Evolutionary conservation across 2,888 invertebrate species (phyloP).

Genomic region (Lasioglossum leucozonium): DNA sequence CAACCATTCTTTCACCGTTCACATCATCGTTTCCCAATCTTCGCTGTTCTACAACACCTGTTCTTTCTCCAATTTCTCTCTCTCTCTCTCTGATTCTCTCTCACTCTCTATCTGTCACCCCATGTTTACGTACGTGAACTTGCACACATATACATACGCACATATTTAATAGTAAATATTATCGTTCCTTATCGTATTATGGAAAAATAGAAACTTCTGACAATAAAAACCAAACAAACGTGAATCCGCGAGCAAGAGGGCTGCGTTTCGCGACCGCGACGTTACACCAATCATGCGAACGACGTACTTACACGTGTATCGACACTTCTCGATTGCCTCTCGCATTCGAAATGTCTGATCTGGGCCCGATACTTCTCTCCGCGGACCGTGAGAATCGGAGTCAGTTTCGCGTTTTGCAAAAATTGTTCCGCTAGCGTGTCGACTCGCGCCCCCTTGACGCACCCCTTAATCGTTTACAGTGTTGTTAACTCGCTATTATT

Average conservation of each 20-base stretch:
- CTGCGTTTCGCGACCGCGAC: constrained; percentile 26
- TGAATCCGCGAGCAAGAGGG: constrained; percentile 78
- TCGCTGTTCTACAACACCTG: neutral
- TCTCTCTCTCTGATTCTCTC: constrained; percentile 4
- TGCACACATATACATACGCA: constrained; percentile 44
- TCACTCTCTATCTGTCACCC: neutral
- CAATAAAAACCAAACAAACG: constrained; percentile 84
- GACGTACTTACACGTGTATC: neutral
- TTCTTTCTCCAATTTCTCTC: constrained; percentile 20
- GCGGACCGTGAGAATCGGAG: neutral
- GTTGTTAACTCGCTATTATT: constrained; percentile 69
- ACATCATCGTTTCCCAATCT: neutral
- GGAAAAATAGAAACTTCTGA: constrained; percentile 85
- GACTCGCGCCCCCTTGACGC: constrained; percentile 72
- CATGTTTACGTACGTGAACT: constrained; percentile 8
- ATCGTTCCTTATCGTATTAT: constrained; percentile 82
- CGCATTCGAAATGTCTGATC: neutral
- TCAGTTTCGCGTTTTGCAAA: neutral
- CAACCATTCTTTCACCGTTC: constrained; percentile 37
- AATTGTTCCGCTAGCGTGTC: constrained; percentile 38
- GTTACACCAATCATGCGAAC: constrained; percentile 4
- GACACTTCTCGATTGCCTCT: constrained; percentile 3
- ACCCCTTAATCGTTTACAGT: constrained; percentile 76
- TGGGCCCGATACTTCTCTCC: neutral
- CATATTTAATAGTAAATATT: constrained; percentile 81